A percentile compares a stretch with the other conserved stretches of the same genome.
Conservation (phyloP, 2,113 vertebrate species). For the Glareola pratincola region DNA sequence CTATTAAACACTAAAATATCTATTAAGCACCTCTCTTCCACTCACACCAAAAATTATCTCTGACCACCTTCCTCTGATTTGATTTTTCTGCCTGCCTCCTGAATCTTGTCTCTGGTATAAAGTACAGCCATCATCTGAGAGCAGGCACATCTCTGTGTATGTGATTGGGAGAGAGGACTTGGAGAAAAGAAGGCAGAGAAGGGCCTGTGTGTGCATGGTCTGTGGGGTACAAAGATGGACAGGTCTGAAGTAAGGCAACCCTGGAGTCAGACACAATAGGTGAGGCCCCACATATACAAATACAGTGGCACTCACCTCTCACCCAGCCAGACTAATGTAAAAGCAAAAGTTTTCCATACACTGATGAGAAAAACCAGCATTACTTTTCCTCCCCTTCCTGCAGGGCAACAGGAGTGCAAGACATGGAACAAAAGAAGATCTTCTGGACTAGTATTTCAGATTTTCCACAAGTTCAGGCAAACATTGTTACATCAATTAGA, state of each 20-base stretch:
- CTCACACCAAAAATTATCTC: background rate
- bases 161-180: background rate
- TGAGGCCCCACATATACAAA: background rate
- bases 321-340: background rate
- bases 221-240: background rate
- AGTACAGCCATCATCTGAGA: background rate
- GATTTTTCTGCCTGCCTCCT: background rate
- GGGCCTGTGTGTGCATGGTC: accelerated
- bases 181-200: background rate
- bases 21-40: background rate
- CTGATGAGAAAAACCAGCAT: background rate
- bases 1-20: background rate
- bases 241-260: background rate
- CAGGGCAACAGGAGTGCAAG: accelerated
- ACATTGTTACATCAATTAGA: background rate
- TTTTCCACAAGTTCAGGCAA: background rate
- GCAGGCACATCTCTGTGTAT: background rate
- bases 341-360: background rate
- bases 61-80: background rate
- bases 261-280: background rate
- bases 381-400: background rate
- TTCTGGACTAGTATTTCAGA: background rate
- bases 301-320: background rate
- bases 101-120: background rate
- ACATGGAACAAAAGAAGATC: background rate